Base-by-base conservation (phyloP, 2,797 vertebrate genomes). In the Argentina silus region DNA sequence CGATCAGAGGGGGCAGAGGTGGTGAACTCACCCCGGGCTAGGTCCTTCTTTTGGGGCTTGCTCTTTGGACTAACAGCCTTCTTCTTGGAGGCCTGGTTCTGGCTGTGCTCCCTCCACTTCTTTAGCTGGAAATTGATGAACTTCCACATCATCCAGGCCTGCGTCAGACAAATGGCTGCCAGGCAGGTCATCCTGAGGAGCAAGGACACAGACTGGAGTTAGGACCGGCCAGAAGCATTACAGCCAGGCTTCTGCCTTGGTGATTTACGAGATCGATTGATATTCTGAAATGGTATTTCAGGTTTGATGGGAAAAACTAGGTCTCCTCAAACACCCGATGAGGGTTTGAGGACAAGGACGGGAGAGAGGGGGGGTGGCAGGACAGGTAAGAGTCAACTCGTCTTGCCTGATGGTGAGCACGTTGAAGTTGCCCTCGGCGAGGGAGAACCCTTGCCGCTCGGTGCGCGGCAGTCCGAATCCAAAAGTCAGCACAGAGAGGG, bases 111-210 rank as follows among this genome's bases (percentile, higher is more conserved):
- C 78, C 94, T 83, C 95, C 94, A 96, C 87, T 95, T 96, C 83
- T 96, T 96, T 80, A 96, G 84, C 82, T 96, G 95, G 82, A 95
- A 96, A 89, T 95, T 95, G 79, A 96, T 95, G 83, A 95, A 95
- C 87, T 95, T 96, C 95, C 95, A 95, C 95, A 96, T 96, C 95
- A 96, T 96, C 95, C 95, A 96, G 70, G 94, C 93, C 87, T 96
- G 95, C 6, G 95, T 96, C 84, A 95, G 88, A 83, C 95, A 95
- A 83, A 96, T 92, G 59, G 94, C 94, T 76, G 93, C 92, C 81
- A 96, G 89, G 81, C 95, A 96, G 47, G 93, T 94, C 92, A 95
- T 94, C 90, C 95, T 96, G 63, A 65, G 27, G 11, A 65, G 43
- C 0, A 47, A n/a, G 6, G 5, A 61, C 3, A 21, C 12, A 61